Evolutionary conservation across 2,797 vertebrate species (phyloP), one percentile per base, ranked within the genome.

Genomic region (Denticeps clupeoides): DNA sequence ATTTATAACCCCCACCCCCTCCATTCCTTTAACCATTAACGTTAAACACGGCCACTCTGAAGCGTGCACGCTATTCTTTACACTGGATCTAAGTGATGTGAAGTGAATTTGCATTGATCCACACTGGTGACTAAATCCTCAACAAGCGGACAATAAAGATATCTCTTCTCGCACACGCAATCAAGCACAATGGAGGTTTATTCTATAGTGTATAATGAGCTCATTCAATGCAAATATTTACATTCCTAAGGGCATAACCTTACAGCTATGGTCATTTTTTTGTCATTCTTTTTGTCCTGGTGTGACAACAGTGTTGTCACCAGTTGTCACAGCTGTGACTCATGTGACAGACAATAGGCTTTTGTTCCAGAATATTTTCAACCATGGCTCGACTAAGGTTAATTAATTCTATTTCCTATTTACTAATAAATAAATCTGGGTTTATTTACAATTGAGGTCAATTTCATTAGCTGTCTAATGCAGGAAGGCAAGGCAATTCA

Each of bases 381-480:
- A 21, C 35, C 21, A 35, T 38, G 35, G 35, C 38, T 19, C 18
- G 16, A 9, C 19, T 38, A 19, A 4, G 16, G 51, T 59, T 51
- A 49, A 60, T 73, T 74, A 71, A 59, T 59, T 60, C 58, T 64
- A 56, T 57, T n/a, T 65, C 69, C 63, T 59, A 52, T 70, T 63
- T 72, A 70, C 78, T 75, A 74, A 68, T 64, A 72, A 80, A 78
- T 69, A 67, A 65, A 73, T 67, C 51, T 51, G 42, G 56, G 49
- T 53, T 59, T 59, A 47, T 50, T 56, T 73, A 71, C 71, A 68
- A 69, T 69, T 60, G 46, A 52, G 77, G 78, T 81, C 73, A 70
- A 78, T 80, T 81, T 77, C 74, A 84, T 85, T 78, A 75, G 59
- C 55, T 68, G 49, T 47, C 52, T 47, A 32, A 58, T 49, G 72